Percentiles rank a stretch among this genome's conserved stretches.
Evolutionary conservation across 2,113 vertebrate species (phyloP).

Genomic region (Burhinus bistriatus): DNA sequence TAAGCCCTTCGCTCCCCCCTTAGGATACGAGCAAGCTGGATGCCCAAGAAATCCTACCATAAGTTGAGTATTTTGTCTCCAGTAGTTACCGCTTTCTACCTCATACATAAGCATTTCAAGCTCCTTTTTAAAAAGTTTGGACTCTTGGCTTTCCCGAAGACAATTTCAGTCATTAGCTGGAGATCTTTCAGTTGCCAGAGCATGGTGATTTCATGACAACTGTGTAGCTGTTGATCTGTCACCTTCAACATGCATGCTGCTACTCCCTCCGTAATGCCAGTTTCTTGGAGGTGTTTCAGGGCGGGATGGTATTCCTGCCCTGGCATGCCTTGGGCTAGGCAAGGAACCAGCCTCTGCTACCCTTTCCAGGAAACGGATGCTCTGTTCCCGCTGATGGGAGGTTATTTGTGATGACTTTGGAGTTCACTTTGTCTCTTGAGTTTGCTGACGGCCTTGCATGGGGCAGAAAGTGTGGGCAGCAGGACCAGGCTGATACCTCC

Average conservation of each 20-base stretch:
- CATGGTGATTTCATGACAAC: fast-evolving
- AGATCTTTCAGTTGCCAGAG: neutral
- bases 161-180: neutral
- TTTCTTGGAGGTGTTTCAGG: neutral
- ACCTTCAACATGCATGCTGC: neutral
- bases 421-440: neutral
- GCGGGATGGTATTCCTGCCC: neutral
- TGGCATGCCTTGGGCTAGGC: neutral
- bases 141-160: neutral
- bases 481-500: neutral
- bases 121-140: neutral
- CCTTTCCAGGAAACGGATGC: fast-evolving
- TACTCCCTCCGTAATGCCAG: neutral
- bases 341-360: neutral
- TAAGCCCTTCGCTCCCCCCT: neutral
- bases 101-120: neutral
- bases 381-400: neutral
- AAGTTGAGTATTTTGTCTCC: neutral
- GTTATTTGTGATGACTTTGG: neutral
- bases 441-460: neutral
- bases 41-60: neutral
- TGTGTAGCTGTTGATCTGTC: neutral
- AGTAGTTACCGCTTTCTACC: neutral
- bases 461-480: neutral
- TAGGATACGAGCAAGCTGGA: neutral